phyloP scores from a whole-genome alignment of 30 jellyfish, hydroid and myxozoan species.

The Aurelia aurita region DNA sequence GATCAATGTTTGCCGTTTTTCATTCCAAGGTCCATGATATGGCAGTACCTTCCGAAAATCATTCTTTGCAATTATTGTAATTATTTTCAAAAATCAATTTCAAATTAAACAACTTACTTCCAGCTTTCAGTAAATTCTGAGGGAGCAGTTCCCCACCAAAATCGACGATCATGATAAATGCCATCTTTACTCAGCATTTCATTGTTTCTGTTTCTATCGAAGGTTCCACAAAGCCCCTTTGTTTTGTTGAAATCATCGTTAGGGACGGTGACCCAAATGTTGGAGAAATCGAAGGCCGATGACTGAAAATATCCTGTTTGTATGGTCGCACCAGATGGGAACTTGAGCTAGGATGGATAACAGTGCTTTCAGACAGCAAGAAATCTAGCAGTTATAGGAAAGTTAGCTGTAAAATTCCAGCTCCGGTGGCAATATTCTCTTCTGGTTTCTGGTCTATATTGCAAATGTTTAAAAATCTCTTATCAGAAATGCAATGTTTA shows the following conservation, averaged over 20 bases:
- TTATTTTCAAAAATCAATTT: too few relatives aligned
- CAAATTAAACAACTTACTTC: slow-evolving; percentile 68
- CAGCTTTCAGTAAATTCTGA: slow-evolving; percentile 77
- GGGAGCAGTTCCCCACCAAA: slow-evolving; percentile 48
- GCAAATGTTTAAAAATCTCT: too few relatives aligned
- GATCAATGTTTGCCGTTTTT: too few relatives aligned
- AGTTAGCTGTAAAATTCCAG: too few relatives aligned
- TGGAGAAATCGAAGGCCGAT: slow-evolving; percentile 25
- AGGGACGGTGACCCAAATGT: slow-evolving; percentile 70
- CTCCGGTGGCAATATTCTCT: too few relatives aligned
- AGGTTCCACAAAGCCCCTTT: slow-evolving; percentile 91
- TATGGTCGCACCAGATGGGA: background rate
- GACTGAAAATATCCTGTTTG: slow-evolving; percentile 2
- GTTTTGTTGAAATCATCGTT: slow-evolving; percentile 80
- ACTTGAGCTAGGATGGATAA: slow-evolving; percentile 13
- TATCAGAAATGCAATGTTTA: too few relatives aligned
- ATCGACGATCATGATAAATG: background rate
- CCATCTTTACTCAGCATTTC: slow-evolving; percentile 73
- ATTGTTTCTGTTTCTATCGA: slow-evolving; percentile 59
- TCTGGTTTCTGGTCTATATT: too few relatives aligned
- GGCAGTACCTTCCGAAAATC: too few relatives aligned
- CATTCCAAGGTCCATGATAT: too few relatives aligned
- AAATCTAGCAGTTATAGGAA: too few relatives aligned
- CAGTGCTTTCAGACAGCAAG: too few relatives aligned
- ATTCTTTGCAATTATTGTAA: too few relatives aligned